Evolutionary conservation across 92 coral and sea anemone genomes (phyloP).

Genomic region (Epizoanthus illoricatus): DNA sequence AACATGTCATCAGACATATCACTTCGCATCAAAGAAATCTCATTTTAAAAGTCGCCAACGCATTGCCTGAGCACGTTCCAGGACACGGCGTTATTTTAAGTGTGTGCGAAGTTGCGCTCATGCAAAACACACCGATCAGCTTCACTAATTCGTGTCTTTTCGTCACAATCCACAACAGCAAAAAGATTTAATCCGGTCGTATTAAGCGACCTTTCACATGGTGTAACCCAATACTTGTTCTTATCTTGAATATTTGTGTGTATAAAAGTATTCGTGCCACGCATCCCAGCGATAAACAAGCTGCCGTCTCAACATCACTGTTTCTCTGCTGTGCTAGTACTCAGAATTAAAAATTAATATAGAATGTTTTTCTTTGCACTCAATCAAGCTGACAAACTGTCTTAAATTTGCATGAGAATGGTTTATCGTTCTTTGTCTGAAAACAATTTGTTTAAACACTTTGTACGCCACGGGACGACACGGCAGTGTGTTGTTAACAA

Average conservation of each 20-base stretch:
- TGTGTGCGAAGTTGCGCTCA: neutral
- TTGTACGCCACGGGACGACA: neutral
- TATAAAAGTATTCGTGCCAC: slow-evolving; percentile 2
- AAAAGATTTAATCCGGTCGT: neutral
- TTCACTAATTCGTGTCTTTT: neutral
- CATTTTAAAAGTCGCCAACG: too few relatives aligned
- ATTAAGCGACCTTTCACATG: slow-evolving; percentile 29
- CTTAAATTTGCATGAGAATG: slow-evolving; percentile 18
- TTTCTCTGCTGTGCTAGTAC: neutral
- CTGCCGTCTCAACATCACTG: neutral
- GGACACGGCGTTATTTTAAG: neutral
- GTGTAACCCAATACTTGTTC: slow-evolving; percentile 19
- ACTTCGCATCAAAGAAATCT: too few relatives aligned
- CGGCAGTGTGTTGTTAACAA: neutral
- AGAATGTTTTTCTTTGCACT: neutral
- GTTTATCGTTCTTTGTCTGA: slow-evolving; percentile 10
- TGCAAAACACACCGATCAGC: neutral
- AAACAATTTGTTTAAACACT: slow-evolving; percentile 5
- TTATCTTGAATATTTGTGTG: neutral
- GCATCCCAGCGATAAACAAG: neutral
- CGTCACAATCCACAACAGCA: neutral
- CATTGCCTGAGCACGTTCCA: too few relatives aligned
- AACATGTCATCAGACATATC: neutral
- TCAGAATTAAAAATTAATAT: slow-evolving; percentile 24
- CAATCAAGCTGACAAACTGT: slow-evolving; percentile 29